phyloP scores from a whole-genome alignment of 2,797 vertebrate species.

The Hippoglossus hippoglossus region DNA sequence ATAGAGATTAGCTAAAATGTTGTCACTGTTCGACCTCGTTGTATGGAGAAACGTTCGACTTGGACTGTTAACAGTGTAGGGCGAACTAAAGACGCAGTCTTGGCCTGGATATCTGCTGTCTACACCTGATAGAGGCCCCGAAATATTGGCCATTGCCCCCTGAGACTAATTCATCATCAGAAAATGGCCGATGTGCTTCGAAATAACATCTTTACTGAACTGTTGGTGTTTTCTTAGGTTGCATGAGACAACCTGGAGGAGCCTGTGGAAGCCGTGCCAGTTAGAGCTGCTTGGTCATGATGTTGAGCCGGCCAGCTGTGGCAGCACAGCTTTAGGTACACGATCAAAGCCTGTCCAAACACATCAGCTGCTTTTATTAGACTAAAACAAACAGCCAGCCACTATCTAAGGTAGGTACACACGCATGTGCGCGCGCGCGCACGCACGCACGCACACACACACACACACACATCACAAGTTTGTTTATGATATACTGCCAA shows the following conservation, averaged over 20 bases:
- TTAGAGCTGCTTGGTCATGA: conserved; percentile 1
- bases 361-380: conserved; percentile 32
- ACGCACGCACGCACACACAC: conserved; percentile 8
- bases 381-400: conserved; percentile 29
- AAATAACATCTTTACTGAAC: neutral
- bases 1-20: too few species aligned
- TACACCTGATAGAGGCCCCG: too few species aligned
- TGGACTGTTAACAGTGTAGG: too few species aligned
- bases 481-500: neutral
- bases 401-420: conserved; percentile 3
- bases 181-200: too few species aligned
- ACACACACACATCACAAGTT: neutral
- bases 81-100: too few species aligned
- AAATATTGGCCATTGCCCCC: too few species aligned
- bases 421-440: conserved; percentile 2
- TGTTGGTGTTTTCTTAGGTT: neutral
- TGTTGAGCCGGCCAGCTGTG: conserved; percentile 1
- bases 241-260: neutral
- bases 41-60: too few species aligned
- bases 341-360: conserved; percentile 35
- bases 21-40: too few species aligned
- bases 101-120: too few species aligned
- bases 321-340: conserved; percentile 2
- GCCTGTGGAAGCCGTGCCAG: neutral
- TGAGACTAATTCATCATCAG: too few species aligned